Evolutionary conservation across 1,140 invertebrate genomes (phyloP).

Genomic region (Hylaeus anthracinus): DNA sequence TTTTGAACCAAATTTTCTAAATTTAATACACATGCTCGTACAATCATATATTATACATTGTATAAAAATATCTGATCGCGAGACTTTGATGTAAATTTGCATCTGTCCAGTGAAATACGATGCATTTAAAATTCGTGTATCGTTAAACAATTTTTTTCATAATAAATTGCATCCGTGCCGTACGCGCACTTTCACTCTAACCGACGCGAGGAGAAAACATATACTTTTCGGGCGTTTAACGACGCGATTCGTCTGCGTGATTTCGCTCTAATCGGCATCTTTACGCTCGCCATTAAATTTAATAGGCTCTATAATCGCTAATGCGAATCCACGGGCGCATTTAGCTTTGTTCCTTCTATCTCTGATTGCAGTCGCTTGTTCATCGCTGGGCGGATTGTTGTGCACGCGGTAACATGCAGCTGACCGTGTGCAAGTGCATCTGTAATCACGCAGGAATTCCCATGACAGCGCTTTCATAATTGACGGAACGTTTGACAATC

Average conservation of each 20-base stretch:
- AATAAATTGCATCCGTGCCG: background rate
- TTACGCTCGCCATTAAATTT: slow-evolving; percentile 43
- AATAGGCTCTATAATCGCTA: slow-evolving; percentile 19
- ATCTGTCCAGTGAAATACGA: too few relatives aligned
- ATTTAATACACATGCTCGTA: too few relatives aligned
- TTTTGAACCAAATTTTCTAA: too few relatives aligned
- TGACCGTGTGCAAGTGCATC: background rate
- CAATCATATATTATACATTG: too few relatives aligned
- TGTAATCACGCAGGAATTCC: slow-evolving; percentile 19
- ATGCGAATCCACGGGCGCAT: background rate
- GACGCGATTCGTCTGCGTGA: background rate
- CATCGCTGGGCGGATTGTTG: background rate
- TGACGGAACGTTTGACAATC: background rate
- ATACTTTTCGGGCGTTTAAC: background rate
- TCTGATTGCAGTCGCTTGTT: slow-evolving; percentile 52
- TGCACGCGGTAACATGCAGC: background rate
- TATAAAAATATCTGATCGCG: background rate
- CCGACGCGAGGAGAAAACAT: background rate
- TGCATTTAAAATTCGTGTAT: too few relatives aligned
- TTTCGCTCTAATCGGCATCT: slow-evolving; percentile 21
- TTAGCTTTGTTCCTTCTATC: slow-evolving; percentile 45
- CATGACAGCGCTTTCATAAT: background rate
- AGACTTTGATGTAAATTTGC: background rate
- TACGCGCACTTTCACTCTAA: slow-evolving; percentile 4
- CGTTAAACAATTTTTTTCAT: background rate